Evolutionary conservation across 1,140 invertebrate species (phyloP).

Genomic region (Trichonephila clavipes): DNA sequence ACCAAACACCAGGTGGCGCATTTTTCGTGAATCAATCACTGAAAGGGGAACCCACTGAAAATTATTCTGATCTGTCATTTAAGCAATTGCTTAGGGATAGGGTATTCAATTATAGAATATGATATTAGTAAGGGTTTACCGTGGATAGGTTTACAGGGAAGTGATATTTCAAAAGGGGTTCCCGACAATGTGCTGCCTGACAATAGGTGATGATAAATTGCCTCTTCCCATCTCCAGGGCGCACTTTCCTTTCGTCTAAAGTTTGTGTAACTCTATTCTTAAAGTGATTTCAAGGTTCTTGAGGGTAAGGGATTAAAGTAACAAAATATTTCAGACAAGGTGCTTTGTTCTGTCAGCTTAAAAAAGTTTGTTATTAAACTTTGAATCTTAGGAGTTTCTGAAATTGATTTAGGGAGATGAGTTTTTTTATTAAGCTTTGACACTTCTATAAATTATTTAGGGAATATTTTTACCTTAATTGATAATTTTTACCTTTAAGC

Average conservation of each 20-base stretch:
- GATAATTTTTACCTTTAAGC: too few species aligned
- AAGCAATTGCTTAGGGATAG: neutral
- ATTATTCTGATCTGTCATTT: neutral
- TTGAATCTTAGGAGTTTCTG: too few species aligned
- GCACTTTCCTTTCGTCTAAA: neutral
- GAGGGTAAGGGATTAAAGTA: neutral
- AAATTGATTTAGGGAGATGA: too few species aligned
- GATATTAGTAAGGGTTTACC: slow-evolving; percentile 7
- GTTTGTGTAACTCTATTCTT: neutral
- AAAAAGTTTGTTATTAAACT: too few species aligned
- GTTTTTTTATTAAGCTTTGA: too few species aligned
- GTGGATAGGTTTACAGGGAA: slow-evolving; percentile 3
- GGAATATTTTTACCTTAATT: too few species aligned
- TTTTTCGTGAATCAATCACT: slow-evolving; percentile 18
- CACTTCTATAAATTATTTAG: too few species aligned
- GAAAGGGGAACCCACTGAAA: neutral
- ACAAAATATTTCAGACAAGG: neutral
- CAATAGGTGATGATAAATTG: slow-evolving; percentile 35
- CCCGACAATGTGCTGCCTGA: neutral
- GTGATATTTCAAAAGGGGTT: neutral
- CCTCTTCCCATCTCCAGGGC: neutral
- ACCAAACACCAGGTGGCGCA: neutral
- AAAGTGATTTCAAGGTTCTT: neutral
- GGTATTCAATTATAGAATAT: slow-evolving; percentile 25
- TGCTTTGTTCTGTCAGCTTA: neutral